A percentile compares a stretch with the other conserved stretches of the same genome.
phyloP scores from a whole-genome alignment of 2,113 vertebrate genomes.

The Triplophysa dalaica region DNA sequence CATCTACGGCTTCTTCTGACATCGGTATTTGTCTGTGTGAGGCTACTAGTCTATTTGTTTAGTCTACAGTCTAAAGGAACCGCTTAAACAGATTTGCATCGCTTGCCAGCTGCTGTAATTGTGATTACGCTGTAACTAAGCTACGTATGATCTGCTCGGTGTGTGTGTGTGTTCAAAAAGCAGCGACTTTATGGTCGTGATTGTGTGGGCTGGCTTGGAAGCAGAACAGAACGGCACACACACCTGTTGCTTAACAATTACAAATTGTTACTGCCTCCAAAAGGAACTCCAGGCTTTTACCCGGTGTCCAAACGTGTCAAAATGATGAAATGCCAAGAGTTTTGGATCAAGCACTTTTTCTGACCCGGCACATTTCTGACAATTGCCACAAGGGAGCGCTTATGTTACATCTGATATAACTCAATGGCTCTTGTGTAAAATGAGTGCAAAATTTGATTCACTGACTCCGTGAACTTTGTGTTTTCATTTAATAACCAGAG shows the following conservation, averaged over 20 bases:
- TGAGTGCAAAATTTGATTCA: not conserved
- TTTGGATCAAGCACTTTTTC: not conserved
- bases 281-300: not conserved
- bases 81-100: conserved; percentile 23
- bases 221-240: conserved; percentile 50
- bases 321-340: not conserved
- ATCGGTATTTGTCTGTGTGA: conserved; percentile 32
- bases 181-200: conserved; percentile 9
- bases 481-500: conserved; percentile 10
- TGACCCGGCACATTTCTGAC: too few relatives aligned
- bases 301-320: not conserved
- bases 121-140: conserved; percentile 34
- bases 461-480: not conserved
- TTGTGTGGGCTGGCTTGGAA: conserved; percentile 32
- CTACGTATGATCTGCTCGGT: not conserved
- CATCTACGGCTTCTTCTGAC: conserved; percentile 34
- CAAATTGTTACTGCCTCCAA: not conserved
- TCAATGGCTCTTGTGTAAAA: conserved; percentile 1
- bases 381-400: conserved; percentile 48
- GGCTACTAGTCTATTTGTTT: conserved; percentile 50
- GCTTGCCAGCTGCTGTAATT: conserved; percentile 31
- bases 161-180: conserved; percentile 4
- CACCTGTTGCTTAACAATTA: conserved; percentile 53
- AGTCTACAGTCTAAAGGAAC: conserved; percentile 49
- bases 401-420: conserved; percentile 36